A percentile compares a stretch with the other conserved stretches of the same genome.
Conservation (phyloP, 2,113 vertebrate species). For the Thermophis baileyi region DNA sequence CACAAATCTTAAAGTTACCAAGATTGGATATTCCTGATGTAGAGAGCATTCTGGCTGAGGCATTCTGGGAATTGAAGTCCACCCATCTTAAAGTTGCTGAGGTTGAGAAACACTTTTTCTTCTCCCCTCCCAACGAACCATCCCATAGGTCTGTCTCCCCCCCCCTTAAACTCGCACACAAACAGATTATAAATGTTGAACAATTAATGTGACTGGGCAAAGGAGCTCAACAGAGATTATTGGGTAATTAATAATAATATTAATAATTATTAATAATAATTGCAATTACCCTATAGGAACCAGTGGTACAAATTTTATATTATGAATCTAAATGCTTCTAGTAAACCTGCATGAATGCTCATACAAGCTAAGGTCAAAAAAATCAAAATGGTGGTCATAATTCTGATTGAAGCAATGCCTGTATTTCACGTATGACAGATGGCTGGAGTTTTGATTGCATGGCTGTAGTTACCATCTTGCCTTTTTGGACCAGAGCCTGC, state of each 20-base stretch:
- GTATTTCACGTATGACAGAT: neutral
- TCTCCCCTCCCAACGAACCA: neutral
- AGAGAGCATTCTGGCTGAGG: neutral
- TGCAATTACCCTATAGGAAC: neutral
- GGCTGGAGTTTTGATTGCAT: neutral
- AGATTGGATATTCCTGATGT: neutral
- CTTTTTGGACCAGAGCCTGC: neutral
- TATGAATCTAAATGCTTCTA: neutral
- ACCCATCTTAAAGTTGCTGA: neutral
- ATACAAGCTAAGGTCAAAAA: neutral
- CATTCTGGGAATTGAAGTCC: neutral
- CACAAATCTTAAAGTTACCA: neutral
- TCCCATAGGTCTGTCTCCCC: neutral
- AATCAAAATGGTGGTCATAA: neutral
- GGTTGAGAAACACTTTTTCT: neutral
- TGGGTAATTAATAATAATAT: neutral
- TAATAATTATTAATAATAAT: neutral
- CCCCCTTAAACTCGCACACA: neutral
- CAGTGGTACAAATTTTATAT: neutral
- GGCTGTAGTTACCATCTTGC: neutral
- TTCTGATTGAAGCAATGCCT: neutral
- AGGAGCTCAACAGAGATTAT: neutral
- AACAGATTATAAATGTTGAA: accelerated
- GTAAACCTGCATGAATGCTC: neutral
- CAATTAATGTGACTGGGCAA: neutral